Evolutionary conservation across 2,888 invertebrate genomes (phyloP).

Genomic region (Drosophila anomalata): DNA sequence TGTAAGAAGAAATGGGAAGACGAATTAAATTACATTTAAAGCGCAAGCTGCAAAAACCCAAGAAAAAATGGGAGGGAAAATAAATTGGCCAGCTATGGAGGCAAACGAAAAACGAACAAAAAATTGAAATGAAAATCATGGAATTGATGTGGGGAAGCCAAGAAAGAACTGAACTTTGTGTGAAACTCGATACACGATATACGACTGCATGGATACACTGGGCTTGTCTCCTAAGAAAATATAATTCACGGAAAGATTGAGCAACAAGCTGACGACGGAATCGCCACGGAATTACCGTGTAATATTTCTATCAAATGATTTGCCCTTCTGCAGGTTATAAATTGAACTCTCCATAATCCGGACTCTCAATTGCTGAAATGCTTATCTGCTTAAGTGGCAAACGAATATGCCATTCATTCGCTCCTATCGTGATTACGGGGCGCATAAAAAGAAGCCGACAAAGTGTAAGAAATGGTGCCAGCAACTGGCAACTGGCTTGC

Average conservation of each 20-base stretch:
- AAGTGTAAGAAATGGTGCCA: constrained; percentile 64
- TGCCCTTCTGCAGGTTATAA: constrained; percentile 18
- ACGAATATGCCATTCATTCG: constrained; percentile 67
- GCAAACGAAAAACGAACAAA: constrained; percentile 15
- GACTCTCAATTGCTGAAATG: constrained; percentile 39
- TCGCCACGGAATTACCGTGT: not conserved
- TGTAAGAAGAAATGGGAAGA: constrained; percentile 69
- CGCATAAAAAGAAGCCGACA: constrained; percentile 46
- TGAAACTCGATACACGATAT: constrained; percentile 1
- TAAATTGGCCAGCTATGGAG: constrained; percentile 31
- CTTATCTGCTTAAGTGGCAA: constrained; percentile 56
- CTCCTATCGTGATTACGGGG: constrained; percentile 63
- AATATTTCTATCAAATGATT: constrained; percentile 32
- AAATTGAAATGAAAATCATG: constrained; percentile 41
- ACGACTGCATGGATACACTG: constrained; percentile 27
- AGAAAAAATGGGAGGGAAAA: constrained; percentile 34
- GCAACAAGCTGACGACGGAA: constrained; percentile 14
- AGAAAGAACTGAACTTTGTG: constrained; percentile 1
- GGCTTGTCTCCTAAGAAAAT: not conserved
- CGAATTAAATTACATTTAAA: constrained; percentile 81
- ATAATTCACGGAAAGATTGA: not conserved
- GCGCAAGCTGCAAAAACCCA: constrained; percentile 40
- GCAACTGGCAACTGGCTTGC: constrained; percentile 25
- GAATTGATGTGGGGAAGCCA: constrained; percentile 42
- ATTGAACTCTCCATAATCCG: constrained; percentile 33